These are phyloP conservation scores for Podocnemis expansa DNA, from an alignment of 2,113 vertebrate species.

Conservation along the genomic window DNA sequence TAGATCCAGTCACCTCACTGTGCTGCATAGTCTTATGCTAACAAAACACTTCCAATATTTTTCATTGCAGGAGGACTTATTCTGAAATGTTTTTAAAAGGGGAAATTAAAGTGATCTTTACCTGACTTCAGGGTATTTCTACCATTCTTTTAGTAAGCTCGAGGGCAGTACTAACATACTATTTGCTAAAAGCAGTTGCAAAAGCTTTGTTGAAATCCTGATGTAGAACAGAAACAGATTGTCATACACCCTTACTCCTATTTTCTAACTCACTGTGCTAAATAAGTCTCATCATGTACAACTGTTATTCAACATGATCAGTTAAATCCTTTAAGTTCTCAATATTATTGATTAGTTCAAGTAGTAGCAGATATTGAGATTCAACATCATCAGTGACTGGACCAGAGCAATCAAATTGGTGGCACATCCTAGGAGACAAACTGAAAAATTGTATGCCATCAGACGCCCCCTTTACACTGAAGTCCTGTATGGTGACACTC, in stretches of 20 bases:
- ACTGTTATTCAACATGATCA: fast-evolving
- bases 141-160: neutral
- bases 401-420: neutral
- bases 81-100: neutral
- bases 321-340: fast-evolving
- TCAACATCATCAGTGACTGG: fast-evolving
- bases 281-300: neutral
- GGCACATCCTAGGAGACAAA: fast-evolving
- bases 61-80: neutral
- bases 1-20: neutral
- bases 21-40: neutral
- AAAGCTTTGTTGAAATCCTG: neutral
- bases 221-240: fast-evolving
- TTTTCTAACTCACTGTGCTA: neutral
- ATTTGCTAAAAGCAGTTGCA: neutral
- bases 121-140: neutral
- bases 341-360: fast-evolving
- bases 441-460: neutral
- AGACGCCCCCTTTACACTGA: neutral
- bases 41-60: neutral
- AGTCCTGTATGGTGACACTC: neutral
- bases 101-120: neutral
- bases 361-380: neutral
- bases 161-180: neutral
- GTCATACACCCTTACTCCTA: neutral